Evolutionary conservation across 2,888 invertebrate genomes (phyloP), one percentile per base, ranked within the genome.

Genomic region (Drosophila mettleri): DNA sequence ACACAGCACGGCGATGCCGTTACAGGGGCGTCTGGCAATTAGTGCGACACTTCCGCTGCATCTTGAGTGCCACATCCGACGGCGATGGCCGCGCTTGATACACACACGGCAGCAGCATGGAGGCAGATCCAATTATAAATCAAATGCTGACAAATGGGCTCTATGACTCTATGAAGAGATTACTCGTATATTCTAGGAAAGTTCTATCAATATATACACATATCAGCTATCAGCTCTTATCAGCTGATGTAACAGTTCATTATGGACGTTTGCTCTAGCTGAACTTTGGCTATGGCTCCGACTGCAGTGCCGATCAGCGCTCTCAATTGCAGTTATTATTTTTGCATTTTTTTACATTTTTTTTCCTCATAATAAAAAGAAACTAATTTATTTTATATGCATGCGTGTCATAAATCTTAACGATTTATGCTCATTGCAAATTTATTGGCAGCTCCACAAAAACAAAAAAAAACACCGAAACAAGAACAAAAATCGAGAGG

Each of bases 371-470:
- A 55, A 62, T 45, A 53, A 33, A 46, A 58, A 33, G n/a, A 24
- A 86, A 75, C 63, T 59, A 66, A 81, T 88, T 76, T 75, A 76
- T 78, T 73, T 84, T 83, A 74, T 83, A 63, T 60, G 51, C 68
- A 53, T 71, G 74, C 69, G 51, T 66, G 62, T 49, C 71, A 68
- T 79, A 83, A 86, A 88, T 85, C 72, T 59, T 18, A 10, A 61
- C 70, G 69, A 88, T 85, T 85, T 85, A 85, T 77, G 81, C 72
- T 86, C 70, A 85, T 84, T 88, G 85, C 72, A 79, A 79, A 84
- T 85, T 86, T 85, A 88, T 85, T 84, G 87, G 66, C 63, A 69
- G 63, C 29, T 60, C 31, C 69, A 52, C 59, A 69, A 18, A 38
- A 41, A 45, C 52, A 31, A 39, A 46, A 38, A 61, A 64, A 39